Base-by-base conservation (phyloP, 1,140 invertebrate species). In the Ectropis grisescens region DNA sequence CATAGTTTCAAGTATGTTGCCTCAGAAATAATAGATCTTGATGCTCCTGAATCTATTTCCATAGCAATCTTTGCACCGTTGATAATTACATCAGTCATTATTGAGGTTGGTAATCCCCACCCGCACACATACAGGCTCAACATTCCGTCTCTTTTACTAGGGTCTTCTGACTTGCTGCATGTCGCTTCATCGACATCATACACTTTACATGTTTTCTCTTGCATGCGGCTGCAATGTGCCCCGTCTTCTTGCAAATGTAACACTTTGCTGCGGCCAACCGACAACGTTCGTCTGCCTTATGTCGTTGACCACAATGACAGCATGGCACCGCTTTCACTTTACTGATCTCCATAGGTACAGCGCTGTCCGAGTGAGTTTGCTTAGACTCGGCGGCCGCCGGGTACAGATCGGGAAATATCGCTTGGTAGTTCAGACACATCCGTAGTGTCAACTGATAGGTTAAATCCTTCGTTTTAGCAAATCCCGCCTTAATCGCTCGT, bases 321-420 rank as follows among this genome's bases (percentile, higher is more conserved):
- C 49, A 52, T 4, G 39, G 36, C n/a, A 36, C 14, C 1, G 33
- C 25, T 28, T 45, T 41, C n/a, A 53, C 46, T 41, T 16, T 37
- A 28, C 35, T 37, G 24, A 54, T 49, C 6, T 49, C 51, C 51
- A 54, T 49, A 10, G 41, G 42, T 13, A 46, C 46, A 0, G 11
- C 36, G 7, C 24, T 11, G 25, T 33, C 29, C 14, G 19, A 29
- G 16, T 27, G 37, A 54, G 46, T 47, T 47, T 46, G 46, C 32
- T 38, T 49, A 5, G 28, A 16, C 11, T 38, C 32, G n/a, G n/a
- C 30, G 38, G 41, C 19, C 8, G 25, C 24, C 12, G 47, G 33
- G 23, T 46, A 53, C 30, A 53, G 13, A 19, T 54, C 50, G 10
- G 29, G 28, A 15, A 46, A 54, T 25, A 39, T 43, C 34, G 38